Percentiles rank a stretch among this genome's conserved stretches.
These are phyloP conservation scores for Caenorhabditis uteleia DNA, from an alignment of 2,888 invertebrate species.

Conservation along the genomic window DNA sequence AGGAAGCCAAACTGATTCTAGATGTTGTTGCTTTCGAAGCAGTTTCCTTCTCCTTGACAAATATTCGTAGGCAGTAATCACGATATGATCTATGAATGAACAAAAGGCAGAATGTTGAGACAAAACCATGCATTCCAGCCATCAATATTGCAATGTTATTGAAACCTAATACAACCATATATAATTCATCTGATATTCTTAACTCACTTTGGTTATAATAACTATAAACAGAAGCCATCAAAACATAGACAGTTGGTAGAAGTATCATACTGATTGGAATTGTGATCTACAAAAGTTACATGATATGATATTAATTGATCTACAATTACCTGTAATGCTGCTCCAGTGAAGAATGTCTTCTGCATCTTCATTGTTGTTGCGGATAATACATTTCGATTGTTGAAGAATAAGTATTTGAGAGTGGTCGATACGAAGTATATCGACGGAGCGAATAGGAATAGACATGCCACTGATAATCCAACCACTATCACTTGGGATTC, in stretches of 20 bases:
- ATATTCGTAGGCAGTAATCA: background rate
- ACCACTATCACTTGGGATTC: too few relatives aligned
- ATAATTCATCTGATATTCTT: background rate
- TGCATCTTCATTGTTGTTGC: background rate
- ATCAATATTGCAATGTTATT: background rate
- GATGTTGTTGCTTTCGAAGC: too few relatives aligned
- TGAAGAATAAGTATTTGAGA: too few relatives aligned
- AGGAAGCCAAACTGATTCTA: too few relatives aligned
- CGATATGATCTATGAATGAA: background rate
- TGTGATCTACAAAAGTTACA: too few relatives aligned
- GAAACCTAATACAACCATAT: background rate
- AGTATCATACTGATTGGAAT: background rate
- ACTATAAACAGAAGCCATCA: background rate
- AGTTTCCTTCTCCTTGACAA: too few relatives aligned
- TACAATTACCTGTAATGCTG: too few relatives aligned
- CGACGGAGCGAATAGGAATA: too few relatives aligned
- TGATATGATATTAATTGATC: too few relatives aligned
- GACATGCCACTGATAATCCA: too few relatives aligned
- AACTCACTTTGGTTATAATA: background rate
- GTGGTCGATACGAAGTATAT: too few relatives aligned
- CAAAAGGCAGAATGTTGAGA: background rate
- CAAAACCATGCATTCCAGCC: background rate
- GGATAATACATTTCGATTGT: too few relatives aligned
- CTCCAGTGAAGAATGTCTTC: background rate
- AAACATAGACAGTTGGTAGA: background rate